Conservation (phyloP, 2,113 vertebrate species). For the Rhegmatorhina hoffmannsi region DNA sequence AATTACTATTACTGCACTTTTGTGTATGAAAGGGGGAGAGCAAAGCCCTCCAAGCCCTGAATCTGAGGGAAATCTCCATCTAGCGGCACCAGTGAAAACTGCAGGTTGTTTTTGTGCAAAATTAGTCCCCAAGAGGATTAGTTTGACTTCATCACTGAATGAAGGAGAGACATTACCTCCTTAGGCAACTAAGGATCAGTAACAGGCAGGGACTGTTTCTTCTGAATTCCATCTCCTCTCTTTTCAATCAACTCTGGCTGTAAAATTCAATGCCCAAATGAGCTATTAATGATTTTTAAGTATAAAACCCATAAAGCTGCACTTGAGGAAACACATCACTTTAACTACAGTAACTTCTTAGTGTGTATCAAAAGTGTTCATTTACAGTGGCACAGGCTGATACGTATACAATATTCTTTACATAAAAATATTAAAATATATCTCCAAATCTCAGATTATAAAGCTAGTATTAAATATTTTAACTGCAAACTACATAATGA, state of each 20-base stretch:
- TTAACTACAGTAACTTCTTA: background rate
- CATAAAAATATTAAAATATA: background rate
- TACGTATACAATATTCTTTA: background rate
- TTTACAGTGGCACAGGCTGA: background rate
- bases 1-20: slow-evolving; percentile 62
- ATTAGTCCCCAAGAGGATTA: slow-evolving; percentile 75
- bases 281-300: background rate
- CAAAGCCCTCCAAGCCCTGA: slow-evolving; percentile 24
- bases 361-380: background rate
- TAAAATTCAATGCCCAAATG: background rate
- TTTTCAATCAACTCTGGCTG: background rate
- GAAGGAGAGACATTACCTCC: slow-evolving; percentile 67
- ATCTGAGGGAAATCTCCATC: slow-evolving; percentile 74
- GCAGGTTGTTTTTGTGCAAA: slow-evolving; percentile 82
- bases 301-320: background rate
- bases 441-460: background rate
- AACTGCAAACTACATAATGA: background rate
- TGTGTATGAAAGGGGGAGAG: background rate
- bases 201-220: slow-evolving; percentile 49
- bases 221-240: background rate
- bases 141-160: slow-evolving; percentile 71
- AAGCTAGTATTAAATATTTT: background rate
- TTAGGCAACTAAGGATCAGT: slow-evolving; percentile 47
- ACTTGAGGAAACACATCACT: background rate
- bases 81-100: slow-evolving; percentile 70